phyloP scores from a whole-genome alignment of 2,113 vertebrate species.

The Chaenocephalus aceratus region DNA sequence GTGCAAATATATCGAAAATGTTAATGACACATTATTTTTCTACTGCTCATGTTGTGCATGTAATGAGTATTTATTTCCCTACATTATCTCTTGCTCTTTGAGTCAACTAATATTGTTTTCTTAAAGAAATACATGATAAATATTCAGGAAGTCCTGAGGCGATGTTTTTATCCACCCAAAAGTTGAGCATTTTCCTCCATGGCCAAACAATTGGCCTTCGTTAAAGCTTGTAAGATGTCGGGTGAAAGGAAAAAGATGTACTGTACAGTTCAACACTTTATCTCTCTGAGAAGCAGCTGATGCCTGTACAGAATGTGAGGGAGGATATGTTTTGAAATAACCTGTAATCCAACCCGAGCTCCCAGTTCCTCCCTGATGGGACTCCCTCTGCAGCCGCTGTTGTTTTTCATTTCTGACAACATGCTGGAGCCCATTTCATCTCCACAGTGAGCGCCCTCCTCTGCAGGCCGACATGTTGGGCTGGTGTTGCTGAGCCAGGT shows the following conservation, averaged over 20 bases:
- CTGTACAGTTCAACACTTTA: not conserved
- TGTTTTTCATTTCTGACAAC: slow-evolving; percentile 59
- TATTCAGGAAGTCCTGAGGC: not conserved
- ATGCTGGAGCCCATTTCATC: slow-evolving; percentile 52
- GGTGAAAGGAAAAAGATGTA: slow-evolving; percentile 38
- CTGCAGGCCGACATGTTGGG: slow-evolving; percentile 8
- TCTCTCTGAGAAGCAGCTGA: slow-evolving; percentile 33
- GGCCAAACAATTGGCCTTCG: slow-evolving; percentile 30
- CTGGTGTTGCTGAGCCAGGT: slow-evolving; percentile 36
- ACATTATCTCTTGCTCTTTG: not conserved
- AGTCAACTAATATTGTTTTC: not conserved
- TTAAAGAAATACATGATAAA: slow-evolving; percentile 11
- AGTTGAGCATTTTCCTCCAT: slow-evolving; percentile 1
- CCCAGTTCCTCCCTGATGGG: slow-evolving; percentile 46
- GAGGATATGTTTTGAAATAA: slow-evolving; percentile 50
- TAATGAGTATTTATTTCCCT: not conserved
- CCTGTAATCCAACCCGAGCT: slow-evolving; percentile 52
- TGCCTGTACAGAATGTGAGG: slow-evolving; percentile 21
- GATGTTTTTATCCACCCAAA: not conserved
- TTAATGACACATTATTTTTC: not conserved
- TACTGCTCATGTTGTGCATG: not conserved
- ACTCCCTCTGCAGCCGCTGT: slow-evolving; percentile 33
- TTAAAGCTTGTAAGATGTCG: slow-evolving; percentile 16
- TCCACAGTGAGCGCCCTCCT: slow-evolving; percentile 25
- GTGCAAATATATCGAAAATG: not conserved